phyloP scores from a whole-genome alignment of 2,888 invertebrate species.

The Drosophila longiperda region DNA sequence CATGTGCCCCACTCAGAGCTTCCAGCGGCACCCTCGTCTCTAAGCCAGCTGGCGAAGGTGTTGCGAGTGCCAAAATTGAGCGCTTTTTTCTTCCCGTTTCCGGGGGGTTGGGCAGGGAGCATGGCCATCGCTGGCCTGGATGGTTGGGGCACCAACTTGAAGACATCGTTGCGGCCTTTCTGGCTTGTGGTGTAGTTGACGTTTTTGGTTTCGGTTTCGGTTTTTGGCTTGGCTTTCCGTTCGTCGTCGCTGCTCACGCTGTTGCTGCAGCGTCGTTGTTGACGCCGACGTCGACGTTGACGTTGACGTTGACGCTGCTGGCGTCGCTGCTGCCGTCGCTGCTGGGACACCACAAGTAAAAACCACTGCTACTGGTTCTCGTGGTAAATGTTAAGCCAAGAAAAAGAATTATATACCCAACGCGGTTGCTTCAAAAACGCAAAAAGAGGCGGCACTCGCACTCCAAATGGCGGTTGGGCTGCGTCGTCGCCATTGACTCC shows the following conservation, averaged over 20 bases:
- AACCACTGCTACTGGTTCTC: slow-evolving; percentile 86
- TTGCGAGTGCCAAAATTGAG: slow-evolving; percentile 70
- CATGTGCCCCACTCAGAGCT: slow-evolving; percentile 10
- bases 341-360: slow-evolving; percentile 82
- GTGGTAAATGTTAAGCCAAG: slow-evolving; percentile 84
- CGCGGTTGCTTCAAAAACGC: slow-evolving; percentile 59
- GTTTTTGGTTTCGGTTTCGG: slow-evolving; percentile 77
- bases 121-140: not conserved
- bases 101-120: not conserved
- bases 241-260: slow-evolving; percentile 35
- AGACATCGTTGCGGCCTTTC: slow-evolving; percentile 79
- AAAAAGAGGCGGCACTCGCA: slow-evolving; percentile 61
- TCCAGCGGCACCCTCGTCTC: slow-evolving; percentile 42
- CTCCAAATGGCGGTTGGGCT: slow-evolving; percentile 52
- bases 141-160: slow-evolving; percentile 61
- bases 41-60: slow-evolving; percentile 54
- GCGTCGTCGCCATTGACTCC: slow-evolving; percentile 48
- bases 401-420: slow-evolving; percentile 75
- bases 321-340: slow-evolving; percentile 31
- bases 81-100: slow-evolving; percentile 61
- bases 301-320: slow-evolving; percentile 2
- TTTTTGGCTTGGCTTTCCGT: slow-evolving; percentile 67
- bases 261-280: not conserved
- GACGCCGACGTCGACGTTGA: slow-evolving; percentile 7
- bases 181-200: slow-evolving; percentile 80